Evolutionary conservation across 2,797 vertebrate genomes (phyloP).

Genomic region (Notoglanidium macrostoma): DNA sequence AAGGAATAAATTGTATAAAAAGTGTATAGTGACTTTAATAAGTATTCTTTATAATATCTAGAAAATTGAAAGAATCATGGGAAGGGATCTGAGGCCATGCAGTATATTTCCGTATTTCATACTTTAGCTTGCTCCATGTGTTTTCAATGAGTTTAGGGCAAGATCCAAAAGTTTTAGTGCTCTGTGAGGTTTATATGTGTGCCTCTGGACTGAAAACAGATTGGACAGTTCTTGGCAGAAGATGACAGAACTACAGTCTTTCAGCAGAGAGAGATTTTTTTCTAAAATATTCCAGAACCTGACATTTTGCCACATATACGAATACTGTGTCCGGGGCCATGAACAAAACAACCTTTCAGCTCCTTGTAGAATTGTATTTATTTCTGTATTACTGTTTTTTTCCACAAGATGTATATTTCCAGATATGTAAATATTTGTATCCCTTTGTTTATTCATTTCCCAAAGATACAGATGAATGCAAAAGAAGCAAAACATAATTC

Average conservation of each 20-base stretch:
- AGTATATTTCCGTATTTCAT: neutral
- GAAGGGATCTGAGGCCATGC: neutral
- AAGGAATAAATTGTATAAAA: neutral
- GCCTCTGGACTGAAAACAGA: neutral
- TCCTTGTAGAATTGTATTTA: neutral
- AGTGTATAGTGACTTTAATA: neutral
- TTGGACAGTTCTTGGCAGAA: slow-evolving; percentile 6
- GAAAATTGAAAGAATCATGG: neutral
- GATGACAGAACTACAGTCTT: slow-evolving; percentile 12
- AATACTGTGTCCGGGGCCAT: neutral
- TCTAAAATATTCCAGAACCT: neutral
- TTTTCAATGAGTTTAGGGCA: slow-evolving; percentile 13
- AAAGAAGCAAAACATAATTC: neutral
- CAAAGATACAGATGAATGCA: slow-evolving; percentile 1
- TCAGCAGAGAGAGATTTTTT: neutral
- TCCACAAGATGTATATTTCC: neutral
- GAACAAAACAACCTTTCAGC: neutral
- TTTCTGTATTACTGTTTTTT: neutral
- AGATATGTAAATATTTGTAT: slow-evolving; percentile 12
- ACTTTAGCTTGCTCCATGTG: slow-evolving; percentile 7
- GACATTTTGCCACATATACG: neutral
- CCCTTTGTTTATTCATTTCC: neutral
- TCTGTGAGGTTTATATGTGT: slow-evolving; percentile 8
- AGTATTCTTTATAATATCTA: neutral
- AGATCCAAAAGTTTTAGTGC: slow-evolving; percentile 23